Evolutionary conservation across 2,113 vertebrate species (phyloP).

Genomic region (Dasyurus viverrinus): DNA sequence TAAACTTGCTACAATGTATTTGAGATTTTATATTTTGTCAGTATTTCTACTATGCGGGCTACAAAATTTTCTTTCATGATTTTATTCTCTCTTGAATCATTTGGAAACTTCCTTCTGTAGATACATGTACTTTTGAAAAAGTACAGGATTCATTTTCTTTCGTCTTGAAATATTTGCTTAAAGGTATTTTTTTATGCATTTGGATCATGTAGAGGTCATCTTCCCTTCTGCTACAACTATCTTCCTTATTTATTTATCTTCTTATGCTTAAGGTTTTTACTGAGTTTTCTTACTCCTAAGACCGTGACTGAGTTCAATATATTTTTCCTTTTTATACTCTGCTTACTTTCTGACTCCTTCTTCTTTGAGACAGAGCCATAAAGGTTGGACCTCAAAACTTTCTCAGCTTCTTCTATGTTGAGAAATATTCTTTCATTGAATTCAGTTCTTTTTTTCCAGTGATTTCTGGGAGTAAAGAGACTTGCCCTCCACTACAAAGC

Average conservation of each 20-base stretch:
- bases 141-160: neutral
- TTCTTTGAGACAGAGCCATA: neutral
- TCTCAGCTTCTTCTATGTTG: neutral
- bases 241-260: neutral
- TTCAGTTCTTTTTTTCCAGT: neutral
- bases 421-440: neutral
- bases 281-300: neutral
- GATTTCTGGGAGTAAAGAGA: neutral
- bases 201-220: neutral
- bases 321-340: neutral
- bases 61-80: neutral
- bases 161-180: neutral
- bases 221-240: neutral
- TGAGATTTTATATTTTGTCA: neutral
- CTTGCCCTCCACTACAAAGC: neutral
- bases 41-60: neutral
- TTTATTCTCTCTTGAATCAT: neutral
- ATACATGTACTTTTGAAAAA: neutral
- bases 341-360: neutral
- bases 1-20: neutral
- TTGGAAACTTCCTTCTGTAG: neutral
- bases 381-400: neutral
- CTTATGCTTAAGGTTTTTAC: neutral
- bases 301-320: neutral
- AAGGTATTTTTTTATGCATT: neutral